Base-by-base conservation (phyloP, 2,888 invertebrate genomes). In the Mantis religiosa region DNA sequence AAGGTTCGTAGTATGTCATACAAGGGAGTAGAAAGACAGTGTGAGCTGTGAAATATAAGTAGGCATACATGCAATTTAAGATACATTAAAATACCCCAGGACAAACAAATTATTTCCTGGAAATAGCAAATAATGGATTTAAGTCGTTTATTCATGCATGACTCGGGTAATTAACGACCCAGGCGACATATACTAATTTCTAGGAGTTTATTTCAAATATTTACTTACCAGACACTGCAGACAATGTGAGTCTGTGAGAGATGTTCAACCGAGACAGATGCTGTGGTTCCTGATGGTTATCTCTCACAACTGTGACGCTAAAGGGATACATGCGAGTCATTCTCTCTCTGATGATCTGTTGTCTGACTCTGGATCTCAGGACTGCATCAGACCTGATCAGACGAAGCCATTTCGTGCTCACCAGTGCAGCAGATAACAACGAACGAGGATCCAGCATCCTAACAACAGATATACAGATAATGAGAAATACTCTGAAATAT, bases 401-500 rank as follows among this genome's bases (percentile, higher is more conserved):
- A n/a, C 47, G 28, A 82, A 89, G 88, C 89, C 89, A 89, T 27
- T 54, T 20, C 25, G 71, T 84, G 54, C 81, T 89, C 12, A 89
- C 89, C 82, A 88, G 28, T 20, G 88, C 88, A 27, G 89, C 89
- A 7, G 88, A 83, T 47, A 88, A 47, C 34, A 89, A 83, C 34
- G 89, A 81, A 28, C 88, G 28, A 34, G 88, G 54, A 28, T 89
- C 89, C 47, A 89, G 85, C 47, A 85, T 27, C 85, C 89, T 89
- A 82, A n/a, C 85, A 86, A 14, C 4, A 84, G 30, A 3, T 83
- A 84, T 28, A 14, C 83, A 30, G 4, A 30, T 30, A 30, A 30
- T 30, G 30, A 30, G 2, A 30, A 30, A 30, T 4, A 30, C 6
- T 3, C 28, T 15, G 25, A n/a, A n/a, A n/a, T 83, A n/a, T 28